Base-by-base conservation (phyloP, 2,113 vertebrate species). In the Gallinago jamesoni region DNA sequence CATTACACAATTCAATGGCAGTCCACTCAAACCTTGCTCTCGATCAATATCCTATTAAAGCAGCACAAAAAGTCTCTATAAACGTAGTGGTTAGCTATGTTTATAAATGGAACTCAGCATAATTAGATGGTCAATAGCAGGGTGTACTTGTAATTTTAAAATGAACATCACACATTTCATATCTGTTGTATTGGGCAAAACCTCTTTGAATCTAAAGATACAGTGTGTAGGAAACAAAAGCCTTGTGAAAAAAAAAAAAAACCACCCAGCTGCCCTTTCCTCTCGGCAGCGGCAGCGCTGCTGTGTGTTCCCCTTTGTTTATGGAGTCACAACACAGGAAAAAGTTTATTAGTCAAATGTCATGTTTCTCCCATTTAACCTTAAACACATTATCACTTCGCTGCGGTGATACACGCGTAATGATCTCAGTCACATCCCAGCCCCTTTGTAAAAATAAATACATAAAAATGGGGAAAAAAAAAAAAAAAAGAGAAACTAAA, bases 41-140 rank as follows among this genome's bases (percentile, higher is more conserved):
- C 99, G 99, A 99, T 99, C 99, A 99, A 99, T 99, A 99, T 99
- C 98, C 99, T 99, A 99, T 99, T 99, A 99, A 99, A 99, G 98
- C 98, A 96, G 98, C 98, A 98, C 98, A 98, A 98, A 99, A 99
- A 98, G 98, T 99, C 98, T 98, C 98, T 98, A 98, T 99, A 98
- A 99, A 98, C 98, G 98, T 98, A 98, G 98, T 98, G 98, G 98
- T 98, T 98, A 98, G 98, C 98, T 98, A 98, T 98, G 98, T 99
- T 99, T 98, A 98, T 99, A 99, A 99, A 98, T 99, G 98, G 98
- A 99, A 98, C 98, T 98, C 97, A 77, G 98, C 98, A 98, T 99
- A 99, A 99, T 99, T 98, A 98, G 98, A 96, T 97, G 98, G 98
- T 98, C 99, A 98, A 98, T 98, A 99, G 97, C 96, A 97, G 97